phyloP scores from a whole-genome alignment of 64 coral and sea anemone genomes.

The Pachyseris speciosa region DNA sequence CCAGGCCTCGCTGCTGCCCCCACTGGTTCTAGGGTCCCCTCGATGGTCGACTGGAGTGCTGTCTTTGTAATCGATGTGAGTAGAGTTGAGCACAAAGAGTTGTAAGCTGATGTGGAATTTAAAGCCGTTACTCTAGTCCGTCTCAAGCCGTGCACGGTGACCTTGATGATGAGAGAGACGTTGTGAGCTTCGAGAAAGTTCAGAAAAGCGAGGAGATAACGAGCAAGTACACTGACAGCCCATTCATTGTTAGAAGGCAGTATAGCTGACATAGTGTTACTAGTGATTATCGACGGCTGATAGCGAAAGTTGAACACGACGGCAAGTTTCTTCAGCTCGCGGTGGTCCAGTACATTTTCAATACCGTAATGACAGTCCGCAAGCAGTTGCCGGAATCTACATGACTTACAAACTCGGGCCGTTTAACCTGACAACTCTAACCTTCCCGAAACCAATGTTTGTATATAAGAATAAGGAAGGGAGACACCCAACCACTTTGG shows the following conservation, averaged over 20 bases:
- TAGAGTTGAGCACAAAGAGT: not conserved
- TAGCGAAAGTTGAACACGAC: slow-evolving; percentile 28
- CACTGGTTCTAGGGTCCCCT: not conserved
- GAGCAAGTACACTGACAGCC: not conserved
- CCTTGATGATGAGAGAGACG: slow-evolving; percentile 18
- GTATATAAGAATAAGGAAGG: slow-evolving; percentile 37
- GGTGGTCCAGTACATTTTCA: slow-evolving; percentile 65
- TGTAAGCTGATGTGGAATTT: slow-evolving; percentile 32
- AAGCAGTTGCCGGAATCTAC: slow-evolving; percentile 26
- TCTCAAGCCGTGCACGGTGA: slow-evolving; percentile 15
- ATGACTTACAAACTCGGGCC: slow-evolving; percentile 74
- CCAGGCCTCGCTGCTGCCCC: too few species aligned
- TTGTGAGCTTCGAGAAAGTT: slow-evolving; percentile 10
- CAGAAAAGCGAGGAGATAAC: not conserved
- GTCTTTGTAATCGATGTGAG: not conserved
- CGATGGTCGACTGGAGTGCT: not conserved
- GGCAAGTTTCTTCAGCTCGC: slow-evolving; percentile 40
- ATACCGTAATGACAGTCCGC: not conserved
- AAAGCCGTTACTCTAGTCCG: slow-evolving; percentile 40
- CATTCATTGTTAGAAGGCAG: slow-evolving; percentile 29
- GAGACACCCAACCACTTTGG: slow-evolving; percentile 66
- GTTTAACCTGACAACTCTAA: slow-evolving; percentile 45
- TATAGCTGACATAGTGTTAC: slow-evolving; percentile 72
- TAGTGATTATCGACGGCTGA: slow-evolving; percentile 27
- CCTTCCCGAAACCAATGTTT: slow-evolving; percentile 72